A percentile compares a stretch with the other conserved stretches of the same genome.
phyloP scores from a whole-genome alignment of 2,113 vertebrate species.

The Chaetura pelagica region DNA sequence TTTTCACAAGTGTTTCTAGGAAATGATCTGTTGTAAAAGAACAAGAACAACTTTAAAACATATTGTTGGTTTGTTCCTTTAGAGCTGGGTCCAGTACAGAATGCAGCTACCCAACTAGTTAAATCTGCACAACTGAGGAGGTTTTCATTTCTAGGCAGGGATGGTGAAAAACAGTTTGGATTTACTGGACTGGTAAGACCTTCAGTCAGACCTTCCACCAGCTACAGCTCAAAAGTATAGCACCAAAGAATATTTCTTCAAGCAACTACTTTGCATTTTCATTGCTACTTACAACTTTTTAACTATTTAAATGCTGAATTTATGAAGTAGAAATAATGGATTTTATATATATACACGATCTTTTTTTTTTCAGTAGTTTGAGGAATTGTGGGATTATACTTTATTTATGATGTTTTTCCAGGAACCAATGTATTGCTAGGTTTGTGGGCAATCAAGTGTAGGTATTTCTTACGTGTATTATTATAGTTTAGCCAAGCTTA shows the following conservation, averaged over 20 bases:
- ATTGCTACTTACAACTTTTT: background rate
- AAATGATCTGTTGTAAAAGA: background rate
- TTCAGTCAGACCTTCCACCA: background rate
- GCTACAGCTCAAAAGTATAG: background rate
- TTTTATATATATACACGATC: background rate
- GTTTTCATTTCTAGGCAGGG: background rate
- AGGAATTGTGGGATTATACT: background rate
- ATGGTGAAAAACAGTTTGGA: background rate
- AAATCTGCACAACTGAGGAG: background rate
- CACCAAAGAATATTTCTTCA: background rate
- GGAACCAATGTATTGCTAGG: background rate
- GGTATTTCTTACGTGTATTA: background rate
- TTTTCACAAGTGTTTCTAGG: background rate
- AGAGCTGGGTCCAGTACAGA: background rate
- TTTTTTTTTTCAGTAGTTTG: background rate
- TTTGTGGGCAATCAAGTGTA: background rate
- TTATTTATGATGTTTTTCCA: background rate
- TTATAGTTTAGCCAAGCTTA: background rate
- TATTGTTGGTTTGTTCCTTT: background rate
- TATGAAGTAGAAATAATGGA: background rate
- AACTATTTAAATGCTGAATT: background rate
- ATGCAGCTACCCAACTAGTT: background rate
- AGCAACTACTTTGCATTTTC: background rate
- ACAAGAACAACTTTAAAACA: background rate
- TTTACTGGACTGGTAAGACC: background rate